These are phyloP conservation scores for Xestia sexstrigata DNA, from an alignment of 2,888 invertebrate genomes.

Conservation along the genomic window DNA sequence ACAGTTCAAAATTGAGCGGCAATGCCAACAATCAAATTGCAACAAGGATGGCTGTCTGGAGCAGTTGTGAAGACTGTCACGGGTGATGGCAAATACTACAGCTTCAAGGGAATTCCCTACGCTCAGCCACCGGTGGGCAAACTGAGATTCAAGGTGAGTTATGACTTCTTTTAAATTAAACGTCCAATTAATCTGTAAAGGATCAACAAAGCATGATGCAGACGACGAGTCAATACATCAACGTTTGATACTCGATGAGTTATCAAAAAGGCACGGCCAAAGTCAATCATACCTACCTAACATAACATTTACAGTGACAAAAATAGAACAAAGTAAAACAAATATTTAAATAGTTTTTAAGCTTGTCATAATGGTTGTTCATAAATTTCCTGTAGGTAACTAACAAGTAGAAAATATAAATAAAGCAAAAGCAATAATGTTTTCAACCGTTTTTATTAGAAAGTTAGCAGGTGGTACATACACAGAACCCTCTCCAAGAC, in stretches of 20 bases:
- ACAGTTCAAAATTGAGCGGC: not conserved
- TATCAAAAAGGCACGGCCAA: not conserved
- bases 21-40: conserved; percentile 66
- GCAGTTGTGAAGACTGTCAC: conserved; percentile 63
- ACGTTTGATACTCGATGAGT: not conserved
- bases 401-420: not conserved
- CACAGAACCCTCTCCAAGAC: too few relatives aligned
- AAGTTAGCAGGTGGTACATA: not conserved
- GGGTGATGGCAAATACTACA: conserved; percentile 68
- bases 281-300: not conserved
- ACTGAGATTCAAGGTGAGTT: conserved; percentile 84
- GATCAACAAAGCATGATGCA: not conserved
- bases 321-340: not conserved
- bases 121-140: conserved; percentile 86
- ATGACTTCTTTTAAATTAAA: not conserved
- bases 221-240: not conserved
- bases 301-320: not conserved
- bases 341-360: not conserved
- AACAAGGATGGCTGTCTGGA: conserved; percentile 71
- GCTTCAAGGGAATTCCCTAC: conserved; percentile 86
- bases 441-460: not conserved
- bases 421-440: not conserved
- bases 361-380: not conserved
- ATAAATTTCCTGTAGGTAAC: not conserved
- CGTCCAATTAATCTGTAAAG: not conserved